Evolutionary conservation across 2,113 vertebrate species (phyloP).

Genomic region (Terrapene triunguis): DNA sequence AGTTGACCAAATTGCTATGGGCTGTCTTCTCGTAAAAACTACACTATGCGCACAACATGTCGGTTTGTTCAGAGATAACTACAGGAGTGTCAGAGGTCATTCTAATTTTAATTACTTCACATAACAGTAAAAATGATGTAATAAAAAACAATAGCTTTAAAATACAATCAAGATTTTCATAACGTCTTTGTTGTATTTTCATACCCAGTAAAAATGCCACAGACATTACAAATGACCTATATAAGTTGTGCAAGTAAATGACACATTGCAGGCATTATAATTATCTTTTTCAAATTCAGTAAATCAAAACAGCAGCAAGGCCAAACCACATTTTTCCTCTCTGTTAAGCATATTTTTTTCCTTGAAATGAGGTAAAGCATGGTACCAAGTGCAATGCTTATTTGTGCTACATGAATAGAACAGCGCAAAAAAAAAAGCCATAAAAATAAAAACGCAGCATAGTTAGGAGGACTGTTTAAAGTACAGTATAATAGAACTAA

Average conservation of each 20-base stretch:
- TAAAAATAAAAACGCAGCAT: conserved; percentile 81
- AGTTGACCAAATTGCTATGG: conserved; percentile 49
- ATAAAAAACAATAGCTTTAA: conserved; percentile 73
- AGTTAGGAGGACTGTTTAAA: conserved; percentile 78
- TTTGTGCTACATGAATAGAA: conserved; percentile 93
- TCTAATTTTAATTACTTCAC: conserved; percentile 78
- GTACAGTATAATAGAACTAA: conserved; percentile 63
- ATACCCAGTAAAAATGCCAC: conserved; percentile 82
- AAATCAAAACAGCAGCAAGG: conserved; percentile 91
- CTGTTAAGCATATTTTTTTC: conserved; percentile 82
- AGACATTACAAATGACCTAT: conserved; percentile 79
- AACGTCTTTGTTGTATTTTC: conserved; percentile 75
- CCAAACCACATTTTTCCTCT: conserved; percentile 84
- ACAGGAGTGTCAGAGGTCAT: conserved; percentile 78
- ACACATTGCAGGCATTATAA: conserved; percentile 81
- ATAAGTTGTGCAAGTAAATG: conserved; percentile 81
- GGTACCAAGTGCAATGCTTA: conserved; percentile 93
- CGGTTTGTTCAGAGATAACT: conserved; percentile 72
- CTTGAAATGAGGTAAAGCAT: conserved; percentile 96
- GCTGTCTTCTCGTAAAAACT: conserved; percentile 25
- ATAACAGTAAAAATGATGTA: conserved; percentile 69
- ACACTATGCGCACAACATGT: neutral
- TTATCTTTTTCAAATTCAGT: conserved; percentile 82
- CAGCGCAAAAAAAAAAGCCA: conserved; percentile 74
- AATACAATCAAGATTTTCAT: conserved; percentile 76